Percentiles rank a stretch among this genome's conserved stretches.
Conservation (phyloP, 2,113 vertebrate genomes). For the Aptenodytes forsteri region DNA sequence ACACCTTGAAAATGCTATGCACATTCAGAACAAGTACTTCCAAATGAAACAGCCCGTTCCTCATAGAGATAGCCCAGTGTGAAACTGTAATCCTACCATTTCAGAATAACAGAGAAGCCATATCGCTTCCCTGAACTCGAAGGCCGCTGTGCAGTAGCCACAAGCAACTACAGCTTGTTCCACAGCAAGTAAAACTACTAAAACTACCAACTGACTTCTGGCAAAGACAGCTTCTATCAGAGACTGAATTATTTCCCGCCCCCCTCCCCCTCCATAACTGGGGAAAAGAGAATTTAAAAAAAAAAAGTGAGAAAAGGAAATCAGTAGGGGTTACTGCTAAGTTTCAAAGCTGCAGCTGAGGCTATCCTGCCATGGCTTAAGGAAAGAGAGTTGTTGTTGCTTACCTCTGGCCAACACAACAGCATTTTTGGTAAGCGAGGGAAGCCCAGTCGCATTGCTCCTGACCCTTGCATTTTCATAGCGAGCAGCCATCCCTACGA, state of each 20-base stretch:
- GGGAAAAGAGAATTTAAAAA: not conserved
- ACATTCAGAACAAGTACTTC: not conserved
- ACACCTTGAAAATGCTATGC: not conserved
- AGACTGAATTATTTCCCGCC: not conserved
- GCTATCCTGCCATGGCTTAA: not conserved
- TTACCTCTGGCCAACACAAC: not conserved
- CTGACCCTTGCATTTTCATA: not conserved
- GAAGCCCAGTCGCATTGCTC: rapidly evolving
- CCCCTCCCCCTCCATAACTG: not conserved
- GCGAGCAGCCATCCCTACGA: not conserved
- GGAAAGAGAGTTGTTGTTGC: not conserved
- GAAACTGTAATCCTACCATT: not conserved
- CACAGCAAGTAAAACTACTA: not conserved
- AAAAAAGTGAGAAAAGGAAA: not conserved
- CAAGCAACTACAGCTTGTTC: not conserved
- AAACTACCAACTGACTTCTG: not conserved
- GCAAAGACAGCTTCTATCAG: not conserved
- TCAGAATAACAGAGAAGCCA: not conserved
- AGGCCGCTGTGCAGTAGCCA: not conserved
- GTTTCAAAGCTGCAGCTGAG: not conserved
- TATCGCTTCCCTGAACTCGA: not conserved
- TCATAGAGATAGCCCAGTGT: not conserved
- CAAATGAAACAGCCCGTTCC: not conserved
- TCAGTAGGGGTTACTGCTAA: not conserved
- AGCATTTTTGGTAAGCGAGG: not conserved